phyloP scores from a whole-genome alignment of 2,113 vertebrate genomes.

The Chamaetylas fuelleborni region DNA sequence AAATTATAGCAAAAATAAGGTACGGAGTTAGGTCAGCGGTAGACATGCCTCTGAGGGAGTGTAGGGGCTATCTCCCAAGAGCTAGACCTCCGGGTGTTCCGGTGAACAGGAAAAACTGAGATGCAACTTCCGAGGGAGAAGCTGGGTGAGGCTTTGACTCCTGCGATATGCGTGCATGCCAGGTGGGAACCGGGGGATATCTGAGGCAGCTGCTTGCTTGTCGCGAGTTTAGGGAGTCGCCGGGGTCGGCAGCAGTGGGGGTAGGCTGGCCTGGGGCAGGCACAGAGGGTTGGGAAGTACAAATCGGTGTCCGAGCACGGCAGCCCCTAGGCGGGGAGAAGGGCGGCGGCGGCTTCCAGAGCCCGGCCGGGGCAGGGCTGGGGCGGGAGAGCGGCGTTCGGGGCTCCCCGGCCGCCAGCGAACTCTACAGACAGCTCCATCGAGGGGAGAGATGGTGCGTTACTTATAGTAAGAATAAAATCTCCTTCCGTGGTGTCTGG shows the following conservation, averaged over 20 bases:
- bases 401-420: fast-evolving
- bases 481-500: neutral
- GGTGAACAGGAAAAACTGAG: neutral
- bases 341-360: neutral
- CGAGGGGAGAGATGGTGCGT: neutral
- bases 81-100: neutral
- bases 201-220: neutral
- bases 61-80: neutral
- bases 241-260: neutral
- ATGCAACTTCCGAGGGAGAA: slow-evolving; percentile 15
- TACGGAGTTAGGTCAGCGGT: neutral
- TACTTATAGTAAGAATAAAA: neutral
- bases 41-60: neutral
- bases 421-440: neutral
- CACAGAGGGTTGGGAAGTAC: neutral
- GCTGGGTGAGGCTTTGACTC: neutral
- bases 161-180: neutral
- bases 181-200: neutral
- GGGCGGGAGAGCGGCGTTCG: neutral
- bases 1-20: neutral
- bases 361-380: neutral
- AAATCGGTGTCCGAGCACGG: neutral
- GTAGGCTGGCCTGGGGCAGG: neutral
- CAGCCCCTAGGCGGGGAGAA: neutral
- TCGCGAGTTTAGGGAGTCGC: neutral